Conservation (phyloP, 2,888 invertebrate species). For the Tuberolachnus salignus region DNA sequence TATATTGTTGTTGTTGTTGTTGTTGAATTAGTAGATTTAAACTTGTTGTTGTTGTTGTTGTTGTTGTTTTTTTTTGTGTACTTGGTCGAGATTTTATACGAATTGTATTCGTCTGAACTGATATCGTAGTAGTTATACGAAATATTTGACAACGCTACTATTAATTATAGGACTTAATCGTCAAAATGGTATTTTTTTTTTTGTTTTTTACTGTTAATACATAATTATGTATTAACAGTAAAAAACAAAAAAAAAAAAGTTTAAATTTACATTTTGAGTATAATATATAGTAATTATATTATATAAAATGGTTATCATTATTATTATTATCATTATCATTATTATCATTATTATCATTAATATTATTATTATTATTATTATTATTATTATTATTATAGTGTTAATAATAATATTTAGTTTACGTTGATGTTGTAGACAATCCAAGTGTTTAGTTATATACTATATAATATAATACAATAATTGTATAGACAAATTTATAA, state of each 20-base stretch:
- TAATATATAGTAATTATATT: neutral
- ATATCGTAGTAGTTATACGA: neutral
- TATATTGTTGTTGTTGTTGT: neutral
- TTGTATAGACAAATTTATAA: conserved; percentile 41
- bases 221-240: no score
- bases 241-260: neutral
- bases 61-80: neutral
- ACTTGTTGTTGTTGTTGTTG: neutral
- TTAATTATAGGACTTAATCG: neutral
- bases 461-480: neutral
- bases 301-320: neutral
- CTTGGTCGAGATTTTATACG: conserved; percentile 1
- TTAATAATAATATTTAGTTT: neutral
- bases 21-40: neutral
- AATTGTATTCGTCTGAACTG: conserved; percentile 8
- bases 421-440: neutral
- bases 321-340: neutral
- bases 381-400: neutral
- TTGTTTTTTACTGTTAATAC: neutral
- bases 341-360: no score
- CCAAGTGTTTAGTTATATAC: conserved; percentile 3
- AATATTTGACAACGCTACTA: neutral
- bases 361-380: neutral
- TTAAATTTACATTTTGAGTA: neutral
- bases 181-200: neutral